Percentiles rank a stretch among this genome's conserved stretches.
These are phyloP conservation scores for Chionis minor DNA, from an alignment of 2,113 vertebrate species.

Conservation along the genomic window DNA sequence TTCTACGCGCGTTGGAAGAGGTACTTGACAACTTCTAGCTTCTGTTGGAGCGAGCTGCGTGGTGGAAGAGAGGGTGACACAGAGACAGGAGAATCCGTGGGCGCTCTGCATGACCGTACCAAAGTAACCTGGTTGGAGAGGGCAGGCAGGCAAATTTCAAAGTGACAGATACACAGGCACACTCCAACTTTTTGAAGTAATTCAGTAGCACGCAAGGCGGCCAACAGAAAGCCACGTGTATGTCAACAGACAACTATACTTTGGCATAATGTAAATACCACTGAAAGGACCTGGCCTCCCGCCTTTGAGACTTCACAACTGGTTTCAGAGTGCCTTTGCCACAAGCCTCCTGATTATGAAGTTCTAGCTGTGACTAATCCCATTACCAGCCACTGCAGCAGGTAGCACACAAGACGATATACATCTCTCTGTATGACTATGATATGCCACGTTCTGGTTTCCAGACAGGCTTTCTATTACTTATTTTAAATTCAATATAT, in stretches of 20 bases:
- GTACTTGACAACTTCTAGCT: neutral
- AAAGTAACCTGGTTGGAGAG: neutral
- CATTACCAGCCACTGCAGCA: neutral
- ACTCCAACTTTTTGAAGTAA: neutral
- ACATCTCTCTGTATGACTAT: neutral
- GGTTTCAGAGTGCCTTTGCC: neutral
- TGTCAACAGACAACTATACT: neutral
- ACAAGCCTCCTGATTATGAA: neutral
- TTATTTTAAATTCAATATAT: neutral
- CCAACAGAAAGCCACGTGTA: neutral
- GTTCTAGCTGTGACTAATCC: neutral
- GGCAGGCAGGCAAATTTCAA: neutral
- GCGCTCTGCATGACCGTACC: neutral
- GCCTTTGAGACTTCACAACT: neutral
- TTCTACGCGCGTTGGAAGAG: fast-evolving
- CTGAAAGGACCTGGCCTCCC: neutral
- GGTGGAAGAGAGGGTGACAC: neutral
- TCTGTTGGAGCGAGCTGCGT: neutral
- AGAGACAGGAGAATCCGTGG: neutral
- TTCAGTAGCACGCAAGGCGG: neutral
- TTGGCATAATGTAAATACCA: neutral
- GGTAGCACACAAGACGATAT: neutral
- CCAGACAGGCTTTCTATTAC: neutral
- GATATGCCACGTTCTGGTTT: neutral
- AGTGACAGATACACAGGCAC: neutral